Evolutionary conservation across 2,888 invertebrate species (phyloP).

Genomic region (Heliconius hortense): DNA sequence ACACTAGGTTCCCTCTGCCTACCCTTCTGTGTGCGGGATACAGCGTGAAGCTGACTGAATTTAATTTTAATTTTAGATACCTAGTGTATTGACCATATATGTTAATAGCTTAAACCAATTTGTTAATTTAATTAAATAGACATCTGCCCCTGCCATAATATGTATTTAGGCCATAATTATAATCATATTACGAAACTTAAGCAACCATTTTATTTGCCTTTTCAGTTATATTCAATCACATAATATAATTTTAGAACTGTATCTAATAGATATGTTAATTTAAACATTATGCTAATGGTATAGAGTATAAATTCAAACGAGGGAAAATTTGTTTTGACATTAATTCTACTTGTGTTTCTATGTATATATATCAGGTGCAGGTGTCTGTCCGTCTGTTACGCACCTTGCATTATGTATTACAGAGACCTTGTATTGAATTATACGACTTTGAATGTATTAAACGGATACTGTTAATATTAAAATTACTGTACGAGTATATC

Average conservation of each 20-base stretch:
- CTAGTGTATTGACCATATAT: no score
- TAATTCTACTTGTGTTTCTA: slow-evolving; percentile 32
- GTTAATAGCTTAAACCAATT: background rate
- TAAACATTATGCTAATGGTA: slow-evolving; percentile 14
- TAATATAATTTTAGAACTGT: background rate
- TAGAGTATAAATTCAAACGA: slow-evolving; percentile 30
- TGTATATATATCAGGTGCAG: slow-evolving; percentile 46
- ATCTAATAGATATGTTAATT: slow-evolving; percentile 13
- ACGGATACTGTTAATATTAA: slow-evolving; percentile 17
- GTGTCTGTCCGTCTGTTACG: slow-evolving; percentile 51
- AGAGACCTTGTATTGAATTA: slow-evolving; percentile 49
- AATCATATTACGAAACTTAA: background rate
- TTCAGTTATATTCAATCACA: slow-evolving; percentile 16
- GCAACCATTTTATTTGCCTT: background rate
- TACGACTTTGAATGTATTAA: slow-evolving; percentile 32
- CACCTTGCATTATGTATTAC: slow-evolving; percentile 55
- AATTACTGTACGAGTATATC: slow-evolving; percentile 8
- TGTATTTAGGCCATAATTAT: slow-evolving; percentile 14
- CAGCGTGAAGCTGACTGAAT: no score
- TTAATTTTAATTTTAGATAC: no score
- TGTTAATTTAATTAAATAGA: background rate
- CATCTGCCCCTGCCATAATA: slow-evolving; percentile 2
- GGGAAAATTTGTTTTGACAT: slow-evolving; percentile 23
- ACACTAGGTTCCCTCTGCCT: background rate
- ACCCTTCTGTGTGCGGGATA: no score